Conservation (phyloP, 2,888 invertebrate genomes). For the Epistrophella euchroma region DNA sequence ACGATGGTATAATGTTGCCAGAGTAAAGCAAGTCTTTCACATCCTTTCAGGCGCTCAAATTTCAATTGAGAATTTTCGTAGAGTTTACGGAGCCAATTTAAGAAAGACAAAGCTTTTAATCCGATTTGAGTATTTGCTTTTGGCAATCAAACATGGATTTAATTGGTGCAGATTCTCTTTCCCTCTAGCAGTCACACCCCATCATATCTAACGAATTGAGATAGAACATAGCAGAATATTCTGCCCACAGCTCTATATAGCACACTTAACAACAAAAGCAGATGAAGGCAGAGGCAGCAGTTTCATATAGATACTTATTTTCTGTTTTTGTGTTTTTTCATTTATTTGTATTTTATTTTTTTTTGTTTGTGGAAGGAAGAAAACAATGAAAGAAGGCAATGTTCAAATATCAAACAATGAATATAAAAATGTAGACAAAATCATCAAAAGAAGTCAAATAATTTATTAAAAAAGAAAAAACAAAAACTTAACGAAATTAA, state of each 20-base stretch:
- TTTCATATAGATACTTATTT: constrained; percentile 11
- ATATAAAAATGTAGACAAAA: constrained; percentile 43
- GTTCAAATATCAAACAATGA: constrained; percentile 61
- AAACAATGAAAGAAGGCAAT: constrained; percentile 34
- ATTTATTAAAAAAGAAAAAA: constrained; percentile 23
- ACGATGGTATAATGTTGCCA: background rate
- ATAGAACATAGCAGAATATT: background rate
- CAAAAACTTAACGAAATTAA: background rate
- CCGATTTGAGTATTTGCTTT: constrained; percentile 76
- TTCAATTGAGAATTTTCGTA: constrained; percentile 74
- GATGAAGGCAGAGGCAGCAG: constrained; percentile 29
- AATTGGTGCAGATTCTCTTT: constrained; percentile 69
- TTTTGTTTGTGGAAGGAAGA: background rate
- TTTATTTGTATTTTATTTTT: constrained; percentile 1
- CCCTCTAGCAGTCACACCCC: constrained; percentile 14
- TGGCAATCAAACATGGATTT: constrained; percentile 76
- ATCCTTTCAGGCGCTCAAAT: constrained; percentile 74
- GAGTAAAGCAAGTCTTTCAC: constrained; percentile 42
- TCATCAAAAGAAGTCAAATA: constrained; percentile 60
- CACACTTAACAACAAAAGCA: constrained; percentile 60
- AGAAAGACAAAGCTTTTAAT: constrained; percentile 76
- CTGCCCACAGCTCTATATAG: constrained; percentile 1
- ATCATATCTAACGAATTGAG: constrained; percentile 6
- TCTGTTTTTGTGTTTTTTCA: constrained; percentile 7
- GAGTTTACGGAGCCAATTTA: constrained; percentile 76